Evolutionary conservation across 2,888 invertebrate genomes (phyloP).

Genomic region (Brenthis daphne): DNA sequence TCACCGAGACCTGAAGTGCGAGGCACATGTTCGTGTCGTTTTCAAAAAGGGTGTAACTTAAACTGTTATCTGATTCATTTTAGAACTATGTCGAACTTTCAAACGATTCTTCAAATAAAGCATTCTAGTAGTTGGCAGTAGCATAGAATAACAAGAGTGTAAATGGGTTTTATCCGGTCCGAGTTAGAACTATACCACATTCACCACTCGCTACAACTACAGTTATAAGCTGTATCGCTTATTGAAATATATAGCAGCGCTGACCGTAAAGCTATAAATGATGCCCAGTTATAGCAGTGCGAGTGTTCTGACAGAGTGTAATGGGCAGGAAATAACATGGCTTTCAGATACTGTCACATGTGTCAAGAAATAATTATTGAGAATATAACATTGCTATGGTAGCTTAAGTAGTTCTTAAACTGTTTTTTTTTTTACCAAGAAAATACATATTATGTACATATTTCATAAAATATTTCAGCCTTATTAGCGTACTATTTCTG

Average conservation of each 20-base stretch:
- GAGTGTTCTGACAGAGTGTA: constrained; percentile 6
- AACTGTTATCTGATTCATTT: constrained; percentile 4
- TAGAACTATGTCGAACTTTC: neutral
- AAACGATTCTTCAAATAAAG: neutral
- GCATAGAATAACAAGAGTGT: neutral
- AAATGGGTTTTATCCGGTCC: constrained; percentile 1
- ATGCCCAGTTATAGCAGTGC: constrained; percentile 9
- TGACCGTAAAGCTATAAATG: constrained; percentile 18
- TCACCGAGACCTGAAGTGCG: neutral
- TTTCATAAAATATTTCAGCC: too few species aligned
- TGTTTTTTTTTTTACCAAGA: too few species aligned
- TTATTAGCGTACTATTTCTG: too few species aligned
- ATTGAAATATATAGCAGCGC: constrained; percentile 12
- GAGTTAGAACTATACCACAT: constrained; percentile 8
- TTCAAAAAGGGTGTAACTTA: constrained; percentile 4
- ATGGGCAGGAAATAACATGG: constrained; percentile 2
- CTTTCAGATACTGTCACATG: neutral
- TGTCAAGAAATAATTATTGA: too few species aligned
- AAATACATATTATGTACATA: too few species aligned
- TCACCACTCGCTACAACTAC: neutral
- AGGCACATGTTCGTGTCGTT: neutral
- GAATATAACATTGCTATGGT: too few species aligned
- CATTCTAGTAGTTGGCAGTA: neutral
- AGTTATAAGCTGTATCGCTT: constrained; percentile 4
- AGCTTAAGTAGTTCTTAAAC: too few species aligned